phyloP scores from a whole-genome alignment of 2,888 invertebrate genomes.

The Pterostichus niger region DNA sequence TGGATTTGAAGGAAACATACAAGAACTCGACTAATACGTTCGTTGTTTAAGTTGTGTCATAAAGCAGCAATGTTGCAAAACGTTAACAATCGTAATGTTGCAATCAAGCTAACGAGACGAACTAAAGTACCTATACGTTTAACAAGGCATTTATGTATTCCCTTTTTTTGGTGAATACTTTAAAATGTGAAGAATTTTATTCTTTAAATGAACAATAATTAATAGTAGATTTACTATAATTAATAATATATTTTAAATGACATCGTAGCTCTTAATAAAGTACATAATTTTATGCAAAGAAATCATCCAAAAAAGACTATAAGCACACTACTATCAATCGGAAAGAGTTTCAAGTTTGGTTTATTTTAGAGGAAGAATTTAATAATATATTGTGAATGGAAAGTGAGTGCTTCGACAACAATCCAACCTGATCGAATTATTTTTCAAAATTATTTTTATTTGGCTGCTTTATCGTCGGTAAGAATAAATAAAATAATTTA shows the following conservation, averaged over 20 bases:
- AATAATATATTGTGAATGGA: slow-evolving; percentile 38
- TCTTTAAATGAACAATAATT: slow-evolving; percentile 56
- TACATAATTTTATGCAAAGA: slow-evolving; percentile 36
- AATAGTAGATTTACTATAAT: slow-evolving; percentile 50
- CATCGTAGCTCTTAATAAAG: slow-evolving; percentile 44
- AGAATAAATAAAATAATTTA: no score
- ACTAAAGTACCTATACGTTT: slow-evolving; percentile 53
- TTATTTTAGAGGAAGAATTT: slow-evolving; percentile 40
- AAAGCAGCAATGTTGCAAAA: slow-evolving; percentile 40
- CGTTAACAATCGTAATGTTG: slow-evolving; percentile 55
- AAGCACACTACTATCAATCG: slow-evolving; percentile 53
- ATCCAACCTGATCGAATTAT: neutral
- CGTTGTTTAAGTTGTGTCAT: slow-evolving; percentile 9
- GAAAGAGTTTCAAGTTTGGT: slow-evolving; percentile 8
- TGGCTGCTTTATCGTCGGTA: neutral
- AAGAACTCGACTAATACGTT: slow-evolving; percentile 12
- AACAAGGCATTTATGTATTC: slow-evolving; percentile 39
- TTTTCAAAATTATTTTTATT: neutral
- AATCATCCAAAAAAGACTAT: slow-evolving; percentile 29
- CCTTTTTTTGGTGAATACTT: slow-evolving; percentile 6
- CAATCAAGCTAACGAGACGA: slow-evolving; percentile 42
- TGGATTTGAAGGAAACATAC: slow-evolving; percentile 28
- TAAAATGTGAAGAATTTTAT: slow-evolving; percentile 56
- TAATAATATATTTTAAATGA: slow-evolving; percentile 51
- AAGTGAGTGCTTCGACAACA: neutral